Conservation (phyloP, 2,113 vertebrate species). For the Mastomys coucha region DNA sequence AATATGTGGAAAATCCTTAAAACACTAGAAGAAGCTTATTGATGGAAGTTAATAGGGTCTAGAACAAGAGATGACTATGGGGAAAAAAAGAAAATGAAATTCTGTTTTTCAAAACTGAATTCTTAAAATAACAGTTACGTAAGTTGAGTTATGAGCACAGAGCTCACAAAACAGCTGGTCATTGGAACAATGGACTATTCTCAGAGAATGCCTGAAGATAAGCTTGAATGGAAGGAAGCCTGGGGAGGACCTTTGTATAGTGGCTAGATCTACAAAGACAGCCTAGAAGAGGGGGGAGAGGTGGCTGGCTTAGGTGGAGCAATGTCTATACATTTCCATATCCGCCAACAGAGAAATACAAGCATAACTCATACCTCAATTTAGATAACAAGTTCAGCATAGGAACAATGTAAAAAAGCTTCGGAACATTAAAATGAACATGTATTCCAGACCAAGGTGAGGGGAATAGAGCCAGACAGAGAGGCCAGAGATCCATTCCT, state of each 20-base stretch:
- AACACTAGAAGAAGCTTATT: neutral
- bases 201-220: neutral
- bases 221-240: neutral
- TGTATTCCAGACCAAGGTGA: neutral
- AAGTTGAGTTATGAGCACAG: neutral
- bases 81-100: neutral
- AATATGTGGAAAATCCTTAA: neutral
- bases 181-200: neutral
- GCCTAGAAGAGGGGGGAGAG: neutral
- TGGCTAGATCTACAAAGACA: neutral
- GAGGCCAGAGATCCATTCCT: neutral
- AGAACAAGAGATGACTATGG: neutral
- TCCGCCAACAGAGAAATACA: neutral
- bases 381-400: neutral
- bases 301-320: neutral
- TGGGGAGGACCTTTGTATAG: accelerated
- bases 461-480: neutral
- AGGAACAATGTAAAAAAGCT: neutral
- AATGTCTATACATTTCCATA: neutral
- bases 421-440: neutral
- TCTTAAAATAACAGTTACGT: neutral
- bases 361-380: neutral
- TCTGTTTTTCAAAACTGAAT: neutral
- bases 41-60: neutral
- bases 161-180: neutral